Base-by-base conservation (phyloP, 2,888 invertebrate genomes). In the Phalera bucephala region DNA sequence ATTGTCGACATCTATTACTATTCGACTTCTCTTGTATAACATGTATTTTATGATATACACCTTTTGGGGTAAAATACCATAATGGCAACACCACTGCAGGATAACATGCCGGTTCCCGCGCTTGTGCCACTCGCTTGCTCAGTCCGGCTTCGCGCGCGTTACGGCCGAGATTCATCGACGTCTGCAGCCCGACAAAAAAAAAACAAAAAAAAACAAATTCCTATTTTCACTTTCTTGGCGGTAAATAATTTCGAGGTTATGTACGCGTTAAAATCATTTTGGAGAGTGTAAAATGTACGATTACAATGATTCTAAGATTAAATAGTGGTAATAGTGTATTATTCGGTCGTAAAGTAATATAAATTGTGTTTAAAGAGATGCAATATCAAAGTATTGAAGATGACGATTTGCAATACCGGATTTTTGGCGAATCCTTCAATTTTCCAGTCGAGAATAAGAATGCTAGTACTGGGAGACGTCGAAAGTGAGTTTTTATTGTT, bases 381-480 rank as follows among this genome's bases (percentile, higher is more conserved):
- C 89, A 89, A 89, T 88, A 72, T 85, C 85, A 75, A 84, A 83
- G 77, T 65, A 86, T 85, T 78, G 88, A 85, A 40, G 83, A 87
- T 48, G 89, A 88, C 65, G 88, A 88, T 54, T 80, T 89, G 57
- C 88, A 89, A 73, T 88, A 88, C 79, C 83, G 83, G 86, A 89
- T 89, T 80, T 89, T 89, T 78, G 89, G 87, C 55, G 86, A 87
- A 64, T 83, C 88, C 77, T 89, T 81, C 78, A 81, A 80, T 55
- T 76, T 86, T 52, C 68, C 76, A 31, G 52, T 64, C 45, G 85
- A 80, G 41, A 76, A 64, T 45, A 73, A 6, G 10, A 28, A 64
- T 45, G 57, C 66, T 10, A 61, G 54, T 36, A 55, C 71, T 54
- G 61, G 72, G 52, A 73, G 77, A 42, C 78, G 80, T 43, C 73